Percentiles rank a stretch among this genome's conserved stretches.
Conservation (phyloP, 2,113 vertebrate genomes). For the Strigops habroptila region DNA sequence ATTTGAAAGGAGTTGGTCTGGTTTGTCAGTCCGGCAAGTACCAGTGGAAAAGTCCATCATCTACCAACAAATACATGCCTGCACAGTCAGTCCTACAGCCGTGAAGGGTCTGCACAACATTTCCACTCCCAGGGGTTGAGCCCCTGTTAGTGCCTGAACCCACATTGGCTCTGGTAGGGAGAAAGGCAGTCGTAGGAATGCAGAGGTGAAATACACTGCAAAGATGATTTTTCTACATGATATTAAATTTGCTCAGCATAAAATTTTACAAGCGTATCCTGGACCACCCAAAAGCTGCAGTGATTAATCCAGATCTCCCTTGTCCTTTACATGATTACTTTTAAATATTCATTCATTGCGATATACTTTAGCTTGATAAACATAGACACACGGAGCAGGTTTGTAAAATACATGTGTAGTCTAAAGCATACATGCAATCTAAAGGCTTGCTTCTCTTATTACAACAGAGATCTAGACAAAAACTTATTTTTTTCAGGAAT, state of each 20-base stretch:
- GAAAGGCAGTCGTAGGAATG: background rate
- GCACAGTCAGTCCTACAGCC: background rate
- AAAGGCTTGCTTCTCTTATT: conserved; percentile 21
- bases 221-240: background rate
- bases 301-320: background rate
- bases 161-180: background rate
- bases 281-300: conserved; percentile 37
- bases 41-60: conserved; percentile 5
- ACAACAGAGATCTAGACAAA: background rate
- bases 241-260: background rate
- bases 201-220: background rate
- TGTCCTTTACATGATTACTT: background rate
- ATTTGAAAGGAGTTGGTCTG: conserved; percentile 13
- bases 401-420: background rate
- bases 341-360: background rate
- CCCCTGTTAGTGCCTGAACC: background rate
- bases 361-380: background rate
- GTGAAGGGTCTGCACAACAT: background rate
- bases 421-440: background rate
- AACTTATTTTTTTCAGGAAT: background rate
- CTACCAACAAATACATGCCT: background rate
- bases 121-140: background rate
- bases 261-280: background rate
- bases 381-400: background rate
- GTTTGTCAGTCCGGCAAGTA: conserved; percentile 36